Percentiles rank a stretch among this genome's conserved stretches.
These are phyloP conservation scores for Sparidentex hasta DNA, from an alignment of 2,797 vertebrate genomes.

Conservation along the genomic window DNA sequence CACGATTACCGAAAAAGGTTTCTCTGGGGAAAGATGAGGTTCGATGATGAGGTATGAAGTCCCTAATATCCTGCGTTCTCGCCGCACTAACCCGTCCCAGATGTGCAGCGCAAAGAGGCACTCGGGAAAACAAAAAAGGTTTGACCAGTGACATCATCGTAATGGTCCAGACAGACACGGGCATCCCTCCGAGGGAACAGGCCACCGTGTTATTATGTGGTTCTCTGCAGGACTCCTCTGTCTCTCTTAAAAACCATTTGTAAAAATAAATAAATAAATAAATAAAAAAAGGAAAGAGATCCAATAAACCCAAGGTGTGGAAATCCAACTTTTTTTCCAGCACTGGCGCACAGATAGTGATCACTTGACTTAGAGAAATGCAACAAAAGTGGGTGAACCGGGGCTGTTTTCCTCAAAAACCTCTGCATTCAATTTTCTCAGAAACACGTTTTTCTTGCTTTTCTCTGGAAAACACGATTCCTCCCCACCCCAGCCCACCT, in stretches of 20 bases:
- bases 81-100: constrained; percentile 75
- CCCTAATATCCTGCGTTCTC: constrained; percentile 63
- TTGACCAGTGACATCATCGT: constrained; percentile 74
- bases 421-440: constrained; percentile 59
- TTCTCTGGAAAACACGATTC: constrained; percentile 37
- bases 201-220: constrained; percentile 80
- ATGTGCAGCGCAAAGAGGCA: constrained; percentile 61
- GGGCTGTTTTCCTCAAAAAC: constrained; percentile 43
- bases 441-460: constrained; percentile 44
- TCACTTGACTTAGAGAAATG: constrained; percentile 55
- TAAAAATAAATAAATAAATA: constrained; percentile 40
- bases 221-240: constrained; percentile 62
- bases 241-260: constrained; percentile 74
- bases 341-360: constrained; percentile 49
- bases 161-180: constrained; percentile 72
- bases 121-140: constrained; percentile 27
- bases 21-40: constrained; percentile 37
- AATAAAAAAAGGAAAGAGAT: constrained; percentile 57
- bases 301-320: constrained; percentile 77
- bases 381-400: constrained; percentile 52
- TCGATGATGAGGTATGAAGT: constrained; percentile 59
- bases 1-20: constrained; percentile 26
- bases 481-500: constrained; percentile 5
- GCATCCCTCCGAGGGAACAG: constrained; percentile 68
- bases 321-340: constrained; percentile 74